These are phyloP conservation scores for Patella vulgata DNA, from an alignment of 1,140 invertebrate species.

Conservation along the genomic window DNA sequence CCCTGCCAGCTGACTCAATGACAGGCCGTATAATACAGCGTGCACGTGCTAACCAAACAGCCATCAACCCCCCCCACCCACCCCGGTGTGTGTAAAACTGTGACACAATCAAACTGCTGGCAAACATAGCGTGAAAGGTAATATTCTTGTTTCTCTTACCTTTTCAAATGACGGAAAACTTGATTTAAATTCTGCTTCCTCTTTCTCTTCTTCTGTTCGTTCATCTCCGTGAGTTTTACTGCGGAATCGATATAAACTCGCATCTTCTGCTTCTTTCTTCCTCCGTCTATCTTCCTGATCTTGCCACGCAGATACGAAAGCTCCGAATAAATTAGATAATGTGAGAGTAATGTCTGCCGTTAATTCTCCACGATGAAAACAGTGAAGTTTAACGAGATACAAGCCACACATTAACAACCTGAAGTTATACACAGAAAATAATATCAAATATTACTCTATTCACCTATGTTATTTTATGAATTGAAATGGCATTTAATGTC, in stretches of 20 bases:
- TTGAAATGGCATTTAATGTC: too few species aligned
- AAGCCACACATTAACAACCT: slow-evolving; percentile 52
- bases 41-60: too few species aligned
- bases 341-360: slow-evolving; percentile 32
- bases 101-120: too few species aligned
- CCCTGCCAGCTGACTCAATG: too few species aligned
- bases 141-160: slow-evolving; percentile 23
- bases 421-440: slow-evolving; percentile 13
- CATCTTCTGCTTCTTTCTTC: slow-evolving; percentile 77
- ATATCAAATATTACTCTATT: not conserved
- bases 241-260: slow-evolving; percentile 85
- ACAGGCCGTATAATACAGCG: too few species aligned
- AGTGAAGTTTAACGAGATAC: slow-evolving; percentile 40
- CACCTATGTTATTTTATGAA: too few species aligned
- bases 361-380: slow-evolving; percentile 38
- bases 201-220: slow-evolving; percentile 79
- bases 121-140: not conserved
- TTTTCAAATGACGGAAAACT: slow-evolving; percentile 83
- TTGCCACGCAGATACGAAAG: slow-evolving; percentile 77
- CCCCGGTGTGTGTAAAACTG: too few species aligned
- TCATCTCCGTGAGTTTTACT: slow-evolving; percentile 59
- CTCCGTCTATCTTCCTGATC: slow-evolving; percentile 77
- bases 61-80: too few species aligned
- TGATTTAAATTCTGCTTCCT: slow-evolving; percentile 75
- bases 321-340: slow-evolving; percentile 43